Percentiles rank a stretch among this genome's conserved stretches.
phyloP scores from a whole-genome alignment of 1,140 invertebrate genomes.

The Ptiloglossa arizonensis region DNA sequence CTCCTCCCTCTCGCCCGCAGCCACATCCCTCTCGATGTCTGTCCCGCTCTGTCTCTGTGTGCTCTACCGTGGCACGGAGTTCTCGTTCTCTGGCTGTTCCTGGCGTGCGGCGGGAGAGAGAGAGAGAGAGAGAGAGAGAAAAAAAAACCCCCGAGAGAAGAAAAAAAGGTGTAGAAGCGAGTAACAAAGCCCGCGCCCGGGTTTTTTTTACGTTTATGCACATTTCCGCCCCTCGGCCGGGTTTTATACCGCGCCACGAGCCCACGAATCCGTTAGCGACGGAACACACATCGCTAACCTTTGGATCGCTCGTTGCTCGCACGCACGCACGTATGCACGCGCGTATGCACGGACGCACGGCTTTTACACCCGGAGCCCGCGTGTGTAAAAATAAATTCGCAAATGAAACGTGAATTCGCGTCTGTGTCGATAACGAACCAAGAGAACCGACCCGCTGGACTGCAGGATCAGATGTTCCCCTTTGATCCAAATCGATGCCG shows the following conservation, averaged over 20 bases:
- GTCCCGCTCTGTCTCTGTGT: constrained; percentile 9
- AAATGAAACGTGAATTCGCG: constrained; percentile 21
- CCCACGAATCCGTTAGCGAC: constrained; percentile 20
- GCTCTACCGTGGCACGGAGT: constrained; percentile 25
- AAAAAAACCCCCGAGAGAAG: too few species aligned
- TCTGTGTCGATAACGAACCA: constrained; percentile 7
- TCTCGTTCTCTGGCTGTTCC: constrained; percentile 31
- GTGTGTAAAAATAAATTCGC: constrained; percentile 9
- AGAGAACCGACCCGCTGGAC: not conserved
- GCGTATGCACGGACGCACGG: too few species aligned
- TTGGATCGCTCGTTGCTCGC: constrained; percentile 2
- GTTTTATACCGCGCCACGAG: not conserved
- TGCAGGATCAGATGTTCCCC: constrained; percentile 6
- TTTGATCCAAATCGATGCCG: constrained; percentile 13
- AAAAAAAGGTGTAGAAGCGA: constrained; percentile 36
- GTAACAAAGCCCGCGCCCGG: constrained; percentile 32
- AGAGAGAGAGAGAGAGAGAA: too few species aligned
- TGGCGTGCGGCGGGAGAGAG: not conserved
- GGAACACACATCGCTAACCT: constrained; percentile 23
- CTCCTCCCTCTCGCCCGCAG: constrained; percentile 20
- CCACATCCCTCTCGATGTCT: constrained; percentile 13
- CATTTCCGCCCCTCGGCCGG: constrained; percentile 14
- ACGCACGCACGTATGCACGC: too few species aligned
- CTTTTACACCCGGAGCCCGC: not conserved
- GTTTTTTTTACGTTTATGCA: constrained; percentile 43